Percentiles rank a stretch among this genome's conserved stretches.
Evolutionary conservation across 1,140 invertebrate genomes (phyloP).

Genomic region (Drosophila subobscura): DNA sequence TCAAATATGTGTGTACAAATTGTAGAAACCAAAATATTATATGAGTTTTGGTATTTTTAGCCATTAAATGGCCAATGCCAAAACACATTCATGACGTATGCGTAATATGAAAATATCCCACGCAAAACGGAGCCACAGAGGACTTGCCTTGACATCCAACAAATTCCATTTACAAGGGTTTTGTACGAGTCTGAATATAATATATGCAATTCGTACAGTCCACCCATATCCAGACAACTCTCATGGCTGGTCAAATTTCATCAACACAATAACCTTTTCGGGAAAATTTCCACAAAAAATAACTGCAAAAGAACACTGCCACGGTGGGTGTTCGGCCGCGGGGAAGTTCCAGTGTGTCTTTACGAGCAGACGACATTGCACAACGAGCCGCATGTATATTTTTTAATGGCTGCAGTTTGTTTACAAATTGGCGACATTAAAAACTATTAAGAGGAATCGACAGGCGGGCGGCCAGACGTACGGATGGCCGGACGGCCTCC

Average conservation of each 20-base stretch:
- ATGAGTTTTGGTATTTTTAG: conserved; percentile 42
- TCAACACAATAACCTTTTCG: too few species aligned
- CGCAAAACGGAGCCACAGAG: not conserved
- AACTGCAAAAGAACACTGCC: too few species aligned
- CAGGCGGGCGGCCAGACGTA: conserved; percentile 6
- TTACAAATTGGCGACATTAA: conserved; percentile 80
- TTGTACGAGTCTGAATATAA: not conserved
- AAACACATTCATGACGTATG: conserved; percentile 67
- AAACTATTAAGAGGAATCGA: conserved; percentile 71
- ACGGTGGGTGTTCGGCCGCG: too few species aligned
- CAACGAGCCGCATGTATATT: conserved; percentile 24
- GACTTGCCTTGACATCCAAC: conserved; percentile 67
- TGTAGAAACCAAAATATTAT: conserved; percentile 14
- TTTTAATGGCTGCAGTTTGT: conserved; percentile 70
- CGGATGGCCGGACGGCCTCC: not conserved
- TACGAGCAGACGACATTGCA: conserved; percentile 28
- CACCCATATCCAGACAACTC: too few species aligned
- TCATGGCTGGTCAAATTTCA: too few species aligned
- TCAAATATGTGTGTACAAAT: too few species aligned
- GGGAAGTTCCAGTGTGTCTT: conserved; percentile 1
- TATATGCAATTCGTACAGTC: not conserved
- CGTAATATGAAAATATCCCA: conserved; percentile 59
- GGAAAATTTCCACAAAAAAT: too few species aligned
- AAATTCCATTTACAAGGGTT: conserved; percentile 20
- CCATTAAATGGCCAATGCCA: conserved; percentile 66